phyloP scores from a whole-genome alignment of 2,888 invertebrate genomes.

The Acleris literana region DNA sequence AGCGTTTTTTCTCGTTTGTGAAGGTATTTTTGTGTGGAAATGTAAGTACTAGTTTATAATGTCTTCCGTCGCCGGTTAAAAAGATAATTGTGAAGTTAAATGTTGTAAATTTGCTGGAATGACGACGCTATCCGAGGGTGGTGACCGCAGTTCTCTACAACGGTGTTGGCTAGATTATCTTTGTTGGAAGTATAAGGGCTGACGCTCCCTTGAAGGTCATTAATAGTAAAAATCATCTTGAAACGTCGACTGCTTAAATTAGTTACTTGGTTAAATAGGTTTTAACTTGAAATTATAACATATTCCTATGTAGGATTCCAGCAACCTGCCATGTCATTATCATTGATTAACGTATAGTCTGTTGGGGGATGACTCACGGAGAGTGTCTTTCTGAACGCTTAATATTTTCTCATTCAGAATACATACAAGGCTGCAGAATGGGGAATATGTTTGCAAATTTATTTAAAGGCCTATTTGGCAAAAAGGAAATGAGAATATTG shows the following conservation, averaged over 20 bases:
- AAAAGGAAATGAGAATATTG: slow-evolving; percentile 99
- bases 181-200: slow-evolving; percentile 55
- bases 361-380: slow-evolving; percentile 77
- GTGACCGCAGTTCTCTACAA: slow-evolving; percentile 83
- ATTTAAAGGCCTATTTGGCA: slow-evolving; percentile 99
- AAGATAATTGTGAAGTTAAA: slow-evolving; percentile 39
- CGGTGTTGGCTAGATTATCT: slow-evolving; percentile 75
- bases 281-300: slow-evolving; percentile 24
- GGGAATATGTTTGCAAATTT: slow-evolving; percentile 98
- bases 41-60: slow-evolving; percentile 66
- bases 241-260: slow-evolving; percentile 10
- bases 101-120: slow-evolving; percentile 49
- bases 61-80: slow-evolving; percentile 29
- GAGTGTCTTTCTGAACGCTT: slow-evolving; percentile 55
- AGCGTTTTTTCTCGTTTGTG: slow-evolving; percentile 85
- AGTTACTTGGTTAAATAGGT: slow-evolving; percentile 16
- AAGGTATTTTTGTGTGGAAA: slow-evolving; percentile 80
- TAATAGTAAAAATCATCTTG: slow-evolving; percentile 15
- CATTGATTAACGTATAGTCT: slow-evolving; percentile 78
- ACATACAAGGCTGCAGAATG: slow-evolving; percentile 88
- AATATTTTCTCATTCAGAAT: slow-evolving; percentile 74
- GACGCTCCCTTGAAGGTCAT: slow-evolving; percentile 24
- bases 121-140: slow-evolving; percentile 68
- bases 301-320: slow-evolving; percentile 44
- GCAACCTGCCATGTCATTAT: slow-evolving; percentile 81